Percentiles rank a stretch among this genome's conserved stretches.
Conservation (phyloP, 2,888 invertebrate genomes). For the Thymelicus sylvestris region DNA sequence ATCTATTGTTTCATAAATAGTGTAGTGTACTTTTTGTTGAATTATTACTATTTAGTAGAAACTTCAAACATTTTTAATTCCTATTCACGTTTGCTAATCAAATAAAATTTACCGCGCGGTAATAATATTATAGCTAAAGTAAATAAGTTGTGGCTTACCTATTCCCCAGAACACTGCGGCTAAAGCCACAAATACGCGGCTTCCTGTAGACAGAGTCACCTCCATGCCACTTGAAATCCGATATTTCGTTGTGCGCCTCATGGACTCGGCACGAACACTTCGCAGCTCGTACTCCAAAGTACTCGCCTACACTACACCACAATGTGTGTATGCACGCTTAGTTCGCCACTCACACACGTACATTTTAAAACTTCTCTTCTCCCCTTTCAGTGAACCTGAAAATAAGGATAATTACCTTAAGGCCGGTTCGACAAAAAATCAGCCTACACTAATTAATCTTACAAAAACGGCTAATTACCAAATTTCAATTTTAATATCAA, state of each 20-base stretch:
- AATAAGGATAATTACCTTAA: conserved; percentile 42
- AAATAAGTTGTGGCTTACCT: conserved; percentile 60
- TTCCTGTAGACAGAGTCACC: conserved; percentile 66
- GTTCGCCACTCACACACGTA: conserved; percentile 65
- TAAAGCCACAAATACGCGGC: conserved; percentile 78
- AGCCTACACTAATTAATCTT: conserved; percentile 20
- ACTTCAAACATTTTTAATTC: neutral
- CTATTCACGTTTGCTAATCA: neutral
- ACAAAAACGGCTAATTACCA: conserved; percentile 31
- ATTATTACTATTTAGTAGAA: neutral
- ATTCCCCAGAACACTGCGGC: conserved; percentile 78
- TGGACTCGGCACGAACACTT: conserved; percentile 23
- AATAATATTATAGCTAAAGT: neutral
- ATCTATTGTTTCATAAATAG: neutral
- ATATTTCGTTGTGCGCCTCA: conserved; percentile 35
- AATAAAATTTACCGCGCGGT: neutral
- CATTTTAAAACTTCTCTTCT: conserved; percentile 54
- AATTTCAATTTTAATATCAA: conserved; percentile 23
- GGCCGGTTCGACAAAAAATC: conserved; percentile 4
- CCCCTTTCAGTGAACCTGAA: conserved; percentile 58
- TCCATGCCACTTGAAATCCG: conserved; percentile 70
- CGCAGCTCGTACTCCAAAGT: conserved; percentile 36
- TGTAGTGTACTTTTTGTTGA: neutral
- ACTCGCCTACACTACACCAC: conserved; percentile 42
- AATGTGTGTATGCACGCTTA: conserved; percentile 45